Evolutionary conservation across 2,113 vertebrate species (phyloP).

Genomic region (Rhagologus leucostigma): DNA sequence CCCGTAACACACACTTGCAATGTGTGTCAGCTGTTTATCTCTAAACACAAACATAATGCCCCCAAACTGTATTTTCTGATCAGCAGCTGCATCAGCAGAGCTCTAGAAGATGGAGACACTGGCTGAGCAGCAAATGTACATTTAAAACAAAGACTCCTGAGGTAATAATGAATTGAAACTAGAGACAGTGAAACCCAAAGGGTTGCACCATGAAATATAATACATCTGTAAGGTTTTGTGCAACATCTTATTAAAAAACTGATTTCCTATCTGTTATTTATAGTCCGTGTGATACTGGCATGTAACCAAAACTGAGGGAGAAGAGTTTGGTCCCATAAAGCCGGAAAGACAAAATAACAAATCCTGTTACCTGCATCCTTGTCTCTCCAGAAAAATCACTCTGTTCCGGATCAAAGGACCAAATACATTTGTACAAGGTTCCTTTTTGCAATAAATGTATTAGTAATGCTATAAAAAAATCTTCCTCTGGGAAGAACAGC

Average conservation of each 20-base stretch:
- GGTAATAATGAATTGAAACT: background rate
- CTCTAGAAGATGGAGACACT: background rate
- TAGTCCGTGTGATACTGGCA: accelerated
- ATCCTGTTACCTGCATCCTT: no score
- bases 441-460: background rate
- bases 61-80: background rate
- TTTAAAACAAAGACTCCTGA: background rate
- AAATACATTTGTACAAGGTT: background rate
- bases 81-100: background rate
- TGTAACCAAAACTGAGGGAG: background rate
- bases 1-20: background rate
- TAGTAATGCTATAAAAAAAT: background rate
- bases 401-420: background rate
- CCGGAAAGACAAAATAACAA: background rate
- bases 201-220: background rate
- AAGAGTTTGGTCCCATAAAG: background rate
- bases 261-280: background rate
- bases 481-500: background rate
- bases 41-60: background rate
- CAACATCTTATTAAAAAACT: background rate
- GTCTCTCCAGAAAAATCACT: background rate
- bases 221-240: background rate
- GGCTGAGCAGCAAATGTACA: background rate
- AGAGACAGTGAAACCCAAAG: background rate
- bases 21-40: background rate